Evolutionary conservation across 30 jellyfish, hydroid and myxozoan genomes (phyloP), one percentile per base, ranked within the genome.

Genomic region (Sanderia malayensis): DNA sequence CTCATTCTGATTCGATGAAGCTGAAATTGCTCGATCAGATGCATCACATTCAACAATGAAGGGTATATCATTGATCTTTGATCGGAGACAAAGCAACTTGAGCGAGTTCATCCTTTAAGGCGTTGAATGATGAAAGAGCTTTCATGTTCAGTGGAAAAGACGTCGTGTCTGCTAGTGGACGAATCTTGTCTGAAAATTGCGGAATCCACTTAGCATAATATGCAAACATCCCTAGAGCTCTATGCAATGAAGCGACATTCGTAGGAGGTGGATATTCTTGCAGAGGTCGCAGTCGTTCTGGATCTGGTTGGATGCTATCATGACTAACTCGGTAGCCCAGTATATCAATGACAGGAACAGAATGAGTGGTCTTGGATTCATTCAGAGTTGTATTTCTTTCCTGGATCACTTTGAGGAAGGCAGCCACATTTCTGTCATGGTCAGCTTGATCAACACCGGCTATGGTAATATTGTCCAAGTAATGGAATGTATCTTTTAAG

Each of bases 121-220:
- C 76, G 15, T 71, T 58, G 63, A 71, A 82, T 60, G 74, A 74
- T 44, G 76, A 64, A 78, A 78, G 84, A 52, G 73, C 84, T 67
- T 33, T 28, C 69, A 27, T 37, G 30, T 24, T 58, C 30, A 37
- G 67, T n/a, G 80, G 80, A 67, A 44, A 67, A 15, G 80, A 67
- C 62, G 65, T 31, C 13, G 59, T 64, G 58, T 64, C 41, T 19
- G 11, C 44, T 67, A 37, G 52, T 37, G 67, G 58, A n/a, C 85
- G 18, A 29, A 58, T 25, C 57, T 73, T 73, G 52, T 58, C 80
- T 25, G 84, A 61, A 58, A 52, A 73, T 37, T 61, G 73, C 37
- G 88, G 94, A 60, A 71, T 81, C 94, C 94, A 81, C 82, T 58
- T 81, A 45, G 81, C 72, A 60, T 72, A 83, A 49, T 83, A 83